Evolutionary conservation across 2,797 vertebrate species (phyloP), one percentile per base, ranked within the genome.

Genomic region (Catamblyrhynchus diadema): DNA sequence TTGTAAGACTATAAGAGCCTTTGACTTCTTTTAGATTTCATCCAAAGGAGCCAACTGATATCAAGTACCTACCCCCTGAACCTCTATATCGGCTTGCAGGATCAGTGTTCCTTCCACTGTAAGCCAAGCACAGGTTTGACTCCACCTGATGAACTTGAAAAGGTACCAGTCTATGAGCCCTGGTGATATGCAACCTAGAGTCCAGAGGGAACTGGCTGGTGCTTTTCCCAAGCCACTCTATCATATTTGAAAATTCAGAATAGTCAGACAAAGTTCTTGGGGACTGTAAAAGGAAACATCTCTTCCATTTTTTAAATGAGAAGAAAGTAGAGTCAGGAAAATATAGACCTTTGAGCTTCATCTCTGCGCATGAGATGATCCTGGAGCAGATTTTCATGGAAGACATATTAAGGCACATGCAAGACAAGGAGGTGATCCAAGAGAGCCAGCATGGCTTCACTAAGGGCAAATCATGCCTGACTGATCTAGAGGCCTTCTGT

Each of bases 21-120:
- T 72, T 79, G 12, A 72, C 35, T 48, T 90, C 66, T 54, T 75
- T 73, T 32, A 62, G 15, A 24, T 75, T 64, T 83, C 39, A 91
- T 56, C 44, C 47, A 81, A 86, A 93, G 39, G 16, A 91, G 41
- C 11, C 60, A 90, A 93, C 5, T 78, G 66, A 64, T 96, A 93
- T 44, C 57, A 94, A 83, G 0, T 14, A 64, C 65, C 37, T 91
- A 47, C 8, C 2, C 2, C 21, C 10, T 47, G 19, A 54, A 60
- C 12, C 8, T 32, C 14, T 35, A 7, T 18, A 41, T 4, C 5
- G 35, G 27, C 12, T 32, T 60, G 22, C 22, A 28, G 54, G 22
- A 60, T 15, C 12, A 22, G 32, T 14, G 10, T 6, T 39, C 25
- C 25, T 60, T 30, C 28, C 15, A 41, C 22, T 35, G 33, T 20